A percentile compares a stretch with the other conserved stretches of the same genome.
These are phyloP conservation scores for Climacteris rufus DNA, from an alignment of 2,113 vertebrate species.

Conservation along the genomic window DNA sequence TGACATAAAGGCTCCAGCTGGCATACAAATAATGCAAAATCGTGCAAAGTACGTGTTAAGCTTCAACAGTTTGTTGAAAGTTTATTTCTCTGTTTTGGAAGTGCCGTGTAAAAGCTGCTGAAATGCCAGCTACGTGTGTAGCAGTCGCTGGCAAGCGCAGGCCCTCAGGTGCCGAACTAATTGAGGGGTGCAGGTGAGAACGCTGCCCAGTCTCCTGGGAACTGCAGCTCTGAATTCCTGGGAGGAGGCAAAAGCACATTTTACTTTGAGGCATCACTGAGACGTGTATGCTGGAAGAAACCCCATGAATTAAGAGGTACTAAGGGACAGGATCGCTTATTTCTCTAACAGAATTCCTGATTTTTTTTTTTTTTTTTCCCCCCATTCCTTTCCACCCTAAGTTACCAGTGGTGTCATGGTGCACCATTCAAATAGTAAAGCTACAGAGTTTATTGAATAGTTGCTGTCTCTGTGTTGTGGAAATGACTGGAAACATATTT, in stretches of 20 bases:
- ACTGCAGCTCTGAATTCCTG: no score
- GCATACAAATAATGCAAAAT: fast-evolving
- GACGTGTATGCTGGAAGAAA: not conserved
- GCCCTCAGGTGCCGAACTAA: not conserved
- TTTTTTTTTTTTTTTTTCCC: no score
- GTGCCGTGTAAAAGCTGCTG: not conserved
- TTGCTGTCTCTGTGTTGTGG: not conserved
- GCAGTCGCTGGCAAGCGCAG: fast-evolving
- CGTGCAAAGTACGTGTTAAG: not conserved
- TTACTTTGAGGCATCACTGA: not conserved
- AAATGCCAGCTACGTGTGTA: fast-evolving
- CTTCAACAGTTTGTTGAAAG: fast-evolving
- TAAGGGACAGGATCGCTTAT: not conserved
- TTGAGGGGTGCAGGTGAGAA: fast-evolving
- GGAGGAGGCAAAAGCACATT: not conserved
- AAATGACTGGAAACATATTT: not conserved
- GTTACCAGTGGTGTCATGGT: not conserved
- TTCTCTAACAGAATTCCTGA: not conserved
- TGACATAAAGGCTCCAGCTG: fast-evolving
- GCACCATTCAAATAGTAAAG: not conserved
- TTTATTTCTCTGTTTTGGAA: not conserved
- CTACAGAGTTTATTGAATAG: not conserved
- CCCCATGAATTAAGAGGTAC: not conserved
- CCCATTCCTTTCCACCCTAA: not conserved
- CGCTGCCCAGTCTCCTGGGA: fast-evolving